A percentile compares a stretch with the other conserved stretches of the same genome.
Evolutionary conservation across 2,888 invertebrate species (phyloP).

Genomic region (Tetrapedia diversipes): DNA sequence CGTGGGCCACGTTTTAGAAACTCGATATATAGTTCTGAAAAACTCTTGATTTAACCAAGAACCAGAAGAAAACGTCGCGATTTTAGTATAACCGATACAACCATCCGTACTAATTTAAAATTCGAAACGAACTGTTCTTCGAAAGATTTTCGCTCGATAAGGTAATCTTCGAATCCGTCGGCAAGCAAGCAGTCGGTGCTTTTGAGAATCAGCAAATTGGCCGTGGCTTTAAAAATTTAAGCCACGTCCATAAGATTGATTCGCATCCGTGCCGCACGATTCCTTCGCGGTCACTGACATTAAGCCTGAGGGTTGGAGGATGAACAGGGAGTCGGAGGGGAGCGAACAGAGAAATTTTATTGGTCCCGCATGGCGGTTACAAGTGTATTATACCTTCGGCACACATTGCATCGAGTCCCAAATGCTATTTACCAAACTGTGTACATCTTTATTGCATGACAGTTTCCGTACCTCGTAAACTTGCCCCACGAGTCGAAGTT

Average conservation of each 20-base stretch:
- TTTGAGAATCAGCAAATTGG: background rate
- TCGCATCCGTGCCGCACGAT: slow-evolving; percentile 8
- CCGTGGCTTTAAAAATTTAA: slow-evolving; percentile 8
- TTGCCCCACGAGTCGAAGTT: slow-evolving; percentile 56
- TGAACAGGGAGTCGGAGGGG: background rate
- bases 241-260: slow-evolving; percentile 26
- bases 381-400: slow-evolving; percentile 49
- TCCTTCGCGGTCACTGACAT: slow-evolving; percentile 17
- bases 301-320: background rate
- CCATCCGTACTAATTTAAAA: no score
- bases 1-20: no score
- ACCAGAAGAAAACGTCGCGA: no score
- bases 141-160: background rate
- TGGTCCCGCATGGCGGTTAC: slow-evolving; percentile 42
- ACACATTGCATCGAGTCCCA: slow-evolving; percentile 56
- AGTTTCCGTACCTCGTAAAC: slow-evolving; percentile 64
- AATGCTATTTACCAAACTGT: slow-evolving; percentile 63
- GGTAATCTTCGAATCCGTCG: no score
- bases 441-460: slow-evolving; percentile 69
- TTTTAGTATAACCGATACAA: no score
- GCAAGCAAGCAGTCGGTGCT: no score
- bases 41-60: no score
- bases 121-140: background rate
- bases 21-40: no score
- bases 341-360: slow-evolving; percentile 48